Evolutionary conservation across 1,140 invertebrate species (phyloP).

Genomic region (Neodiprion pinetum): DNA sequence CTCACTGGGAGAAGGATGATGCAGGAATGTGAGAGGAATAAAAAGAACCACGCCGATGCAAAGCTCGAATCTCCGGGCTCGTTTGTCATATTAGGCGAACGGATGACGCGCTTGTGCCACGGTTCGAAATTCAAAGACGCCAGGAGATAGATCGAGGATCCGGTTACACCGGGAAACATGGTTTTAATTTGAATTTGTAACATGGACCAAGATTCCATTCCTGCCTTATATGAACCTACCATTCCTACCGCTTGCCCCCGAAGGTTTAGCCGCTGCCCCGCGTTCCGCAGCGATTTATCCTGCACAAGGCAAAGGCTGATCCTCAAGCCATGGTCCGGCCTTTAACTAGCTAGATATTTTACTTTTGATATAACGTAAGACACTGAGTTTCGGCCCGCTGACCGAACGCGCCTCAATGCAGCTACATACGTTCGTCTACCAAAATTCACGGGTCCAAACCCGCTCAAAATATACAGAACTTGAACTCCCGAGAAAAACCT

Average conservation of each 20-base stretch:
- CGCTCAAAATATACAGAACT: too few relatives aligned
- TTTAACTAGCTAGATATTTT: too few relatives aligned
- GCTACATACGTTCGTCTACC: too few relatives aligned
- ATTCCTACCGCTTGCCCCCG: background rate
- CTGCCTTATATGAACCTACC: conserved; percentile 27
- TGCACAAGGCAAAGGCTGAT: too few relatives aligned
- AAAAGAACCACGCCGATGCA: background rate
- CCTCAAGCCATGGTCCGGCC: too few relatives aligned
- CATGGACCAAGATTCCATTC: conserved; percentile 24
- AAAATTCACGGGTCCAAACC: too few relatives aligned
- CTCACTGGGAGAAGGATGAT: too few relatives aligned
- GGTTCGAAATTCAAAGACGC: background rate
- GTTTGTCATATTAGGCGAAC: conserved; percentile 38
- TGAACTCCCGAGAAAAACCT: too few relatives aligned
- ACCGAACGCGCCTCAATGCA: too few relatives aligned
- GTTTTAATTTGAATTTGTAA: conserved; percentile 43
- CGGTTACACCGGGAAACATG: conserved; percentile 37
- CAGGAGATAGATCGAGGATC: conserved; percentile 20
- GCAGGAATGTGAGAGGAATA: too few relatives aligned
- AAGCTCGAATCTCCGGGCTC: background rate
- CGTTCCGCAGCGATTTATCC: background rate
- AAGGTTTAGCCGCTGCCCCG: background rate
- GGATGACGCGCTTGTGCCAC: conserved; percentile 46
- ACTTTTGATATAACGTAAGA: too few relatives aligned
- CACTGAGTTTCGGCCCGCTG: too few relatives aligned